phyloP scores from a whole-genome alignment of 2,113 vertebrate species.

The Vicugna pacos region DNA sequence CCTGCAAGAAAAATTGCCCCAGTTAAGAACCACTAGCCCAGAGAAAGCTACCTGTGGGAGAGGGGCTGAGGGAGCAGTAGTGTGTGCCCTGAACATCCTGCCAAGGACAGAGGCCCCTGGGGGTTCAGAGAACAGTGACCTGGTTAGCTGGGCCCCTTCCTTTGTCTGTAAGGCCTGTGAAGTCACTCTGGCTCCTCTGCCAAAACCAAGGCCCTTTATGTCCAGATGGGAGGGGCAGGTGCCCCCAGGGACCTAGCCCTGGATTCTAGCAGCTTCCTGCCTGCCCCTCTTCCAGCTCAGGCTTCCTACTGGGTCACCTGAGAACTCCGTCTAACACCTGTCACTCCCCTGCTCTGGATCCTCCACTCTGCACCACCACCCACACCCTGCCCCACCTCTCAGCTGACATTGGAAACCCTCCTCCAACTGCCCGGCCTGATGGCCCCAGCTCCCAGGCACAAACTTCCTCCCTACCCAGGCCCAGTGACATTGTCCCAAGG shows the following conservation, averaged over 20 bases:
- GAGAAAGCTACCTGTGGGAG: neutral
- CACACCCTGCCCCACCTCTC: neutral
- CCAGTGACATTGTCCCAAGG: conserved; percentile 38
- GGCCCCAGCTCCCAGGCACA: neutral
- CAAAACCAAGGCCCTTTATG: conserved; percentile 63
- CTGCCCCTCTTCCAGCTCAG: neutral
- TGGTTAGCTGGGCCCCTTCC: conserved; percentile 42
- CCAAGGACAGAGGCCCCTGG: conserved; percentile 41
- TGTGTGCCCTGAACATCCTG: neutral
- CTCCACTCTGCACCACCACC: neutral
- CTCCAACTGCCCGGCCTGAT: neutral
- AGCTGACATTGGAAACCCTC: neutral
- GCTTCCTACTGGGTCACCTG: conserved; percentile 43
- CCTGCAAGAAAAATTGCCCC: neutral
- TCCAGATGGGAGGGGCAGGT: conserved; percentile 40
- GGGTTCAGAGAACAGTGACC: conserved; percentile 49
- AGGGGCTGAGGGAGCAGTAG: neutral
- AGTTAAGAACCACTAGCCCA: neutral
- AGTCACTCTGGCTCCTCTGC: conserved; percentile 56
- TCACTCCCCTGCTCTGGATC: neutral
- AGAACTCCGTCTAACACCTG: conserved; percentile 42
- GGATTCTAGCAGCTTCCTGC: conserved; percentile 65
- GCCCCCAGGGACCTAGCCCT: conserved; percentile 45
- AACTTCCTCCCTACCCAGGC: neutral
- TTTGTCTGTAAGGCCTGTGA: conserved; percentile 70